Evolutionary conservation across 1,140 invertebrate genomes (phyloP).

Genomic region (Drosophila takahashii): DNA sequence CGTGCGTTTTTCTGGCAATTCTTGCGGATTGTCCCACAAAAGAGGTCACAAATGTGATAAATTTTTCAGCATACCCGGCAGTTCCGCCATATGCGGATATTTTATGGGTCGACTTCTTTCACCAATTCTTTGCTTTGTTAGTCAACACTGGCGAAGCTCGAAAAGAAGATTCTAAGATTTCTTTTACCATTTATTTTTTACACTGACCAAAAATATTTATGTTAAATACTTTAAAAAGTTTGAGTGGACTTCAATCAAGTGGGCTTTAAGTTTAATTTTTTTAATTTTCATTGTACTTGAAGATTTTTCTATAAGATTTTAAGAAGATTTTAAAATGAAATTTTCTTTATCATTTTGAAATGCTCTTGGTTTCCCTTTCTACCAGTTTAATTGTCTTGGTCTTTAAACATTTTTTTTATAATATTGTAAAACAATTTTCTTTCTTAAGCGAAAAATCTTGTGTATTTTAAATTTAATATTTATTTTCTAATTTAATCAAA

Average conservation of each 20-base stretch:
- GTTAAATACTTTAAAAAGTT: too few relatives aligned
- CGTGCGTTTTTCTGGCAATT: conserved; percentile 24
- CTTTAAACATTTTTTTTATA: neutral
- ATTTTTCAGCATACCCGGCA: conserved; percentile 32
- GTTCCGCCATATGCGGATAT: conserved; percentile 32
- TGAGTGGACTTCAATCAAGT: too few relatives aligned
- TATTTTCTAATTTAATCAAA: neutral
- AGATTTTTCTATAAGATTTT: too few relatives aligned
- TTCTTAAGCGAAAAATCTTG: neutral
- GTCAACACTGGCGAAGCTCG: conserved; percentile 14
- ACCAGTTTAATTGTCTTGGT: too few relatives aligned
- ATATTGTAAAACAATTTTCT: neutral
- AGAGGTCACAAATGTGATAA: conserved; percentile 47
- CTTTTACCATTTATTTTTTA: neutral
- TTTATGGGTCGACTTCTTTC: conserved; percentile 23
- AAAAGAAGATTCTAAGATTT: conserved; percentile 14
- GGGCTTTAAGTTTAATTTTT: too few relatives aligned
- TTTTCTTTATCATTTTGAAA: too few relatives aligned
- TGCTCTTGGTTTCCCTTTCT: too few relatives aligned
- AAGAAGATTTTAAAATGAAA: too few relatives aligned
- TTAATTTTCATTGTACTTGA: too few relatives aligned
- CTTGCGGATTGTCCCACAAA: conserved; percentile 30
- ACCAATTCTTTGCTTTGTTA: conserved; percentile 22
- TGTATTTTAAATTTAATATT: neutral
- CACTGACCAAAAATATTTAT: neutral